Conservation (phyloP, 2,888 invertebrate species). For the Oligia strigilis region DNA sequence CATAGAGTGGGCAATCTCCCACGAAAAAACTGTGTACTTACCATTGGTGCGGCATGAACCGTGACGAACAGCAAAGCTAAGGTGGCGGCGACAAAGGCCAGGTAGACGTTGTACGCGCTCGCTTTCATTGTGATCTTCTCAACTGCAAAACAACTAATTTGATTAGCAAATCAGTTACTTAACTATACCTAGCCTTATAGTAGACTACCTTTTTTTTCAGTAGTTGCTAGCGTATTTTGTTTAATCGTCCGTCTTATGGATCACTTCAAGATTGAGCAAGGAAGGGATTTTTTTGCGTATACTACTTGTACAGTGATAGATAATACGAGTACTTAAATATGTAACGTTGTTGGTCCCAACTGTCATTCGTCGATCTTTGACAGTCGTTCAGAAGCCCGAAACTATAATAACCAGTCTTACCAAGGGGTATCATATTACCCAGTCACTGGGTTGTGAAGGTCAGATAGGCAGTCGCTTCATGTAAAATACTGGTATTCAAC, state of each 20-base stretch:
- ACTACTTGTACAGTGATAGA: not conserved
- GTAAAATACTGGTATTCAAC: too few species aligned
- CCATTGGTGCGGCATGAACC: conserved; percentile 81
- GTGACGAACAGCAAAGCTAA: conserved; percentile 77
- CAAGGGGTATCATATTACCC: too few species aligned
- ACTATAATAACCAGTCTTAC: too few species aligned
- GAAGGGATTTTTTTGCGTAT: not conserved
- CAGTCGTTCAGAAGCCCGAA: not conserved
- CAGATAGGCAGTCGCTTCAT: too few species aligned
- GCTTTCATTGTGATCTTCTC: conserved; percentile 77
- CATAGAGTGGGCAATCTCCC: not conserved
- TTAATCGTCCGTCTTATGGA: not conserved
- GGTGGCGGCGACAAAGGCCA: conserved; percentile 75
- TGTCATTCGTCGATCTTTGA: not conserved
- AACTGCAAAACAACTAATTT: conserved; percentile 52
- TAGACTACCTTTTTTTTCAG: not conserved
- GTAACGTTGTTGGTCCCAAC: not conserved
- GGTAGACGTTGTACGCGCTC: conserved; percentile 72
- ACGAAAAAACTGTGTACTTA: conserved; percentile 64
- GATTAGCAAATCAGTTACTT: conserved; percentile 21
- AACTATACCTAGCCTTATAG: not conserved
- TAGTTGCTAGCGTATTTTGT: not conserved
- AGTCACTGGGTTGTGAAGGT: too few species aligned
- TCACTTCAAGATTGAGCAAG: not conserved
- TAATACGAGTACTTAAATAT: not conserved